phyloP scores from a whole-genome alignment of 1,140 invertebrate species.

The Lamellibrachia luymesi region DNA sequence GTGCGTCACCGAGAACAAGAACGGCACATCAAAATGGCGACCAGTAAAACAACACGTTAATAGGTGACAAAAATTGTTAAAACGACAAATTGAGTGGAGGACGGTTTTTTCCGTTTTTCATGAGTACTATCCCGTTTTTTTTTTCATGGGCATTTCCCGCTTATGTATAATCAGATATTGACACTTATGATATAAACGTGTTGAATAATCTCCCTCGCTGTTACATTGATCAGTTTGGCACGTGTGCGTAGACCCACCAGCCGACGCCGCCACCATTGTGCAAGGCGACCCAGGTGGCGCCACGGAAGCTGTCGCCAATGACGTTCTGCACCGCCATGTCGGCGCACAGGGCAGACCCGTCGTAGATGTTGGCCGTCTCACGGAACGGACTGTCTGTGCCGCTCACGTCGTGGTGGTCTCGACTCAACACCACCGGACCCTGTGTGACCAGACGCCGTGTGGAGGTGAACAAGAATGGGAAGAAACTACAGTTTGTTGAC shows the following conservation, averaged over 20 bases:
- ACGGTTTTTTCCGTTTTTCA: too few species aligned
- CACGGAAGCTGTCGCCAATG: constrained; percentile 68
- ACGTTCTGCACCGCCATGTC: constrained; percentile 73
- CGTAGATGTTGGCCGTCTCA: constrained; percentile 70
- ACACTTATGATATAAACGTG: too few species aligned
- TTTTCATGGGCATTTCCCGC: not conserved
- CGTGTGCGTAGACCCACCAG: constrained; percentile 57
- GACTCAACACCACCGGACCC: constrained; percentile 66
- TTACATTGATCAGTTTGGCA: too few species aligned
- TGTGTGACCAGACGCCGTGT: constrained; percentile 35
- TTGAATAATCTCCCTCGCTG: too few species aligned
- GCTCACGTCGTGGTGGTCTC: constrained; percentile 73
- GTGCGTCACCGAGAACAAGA: too few species aligned
- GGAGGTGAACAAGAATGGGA: not conserved
- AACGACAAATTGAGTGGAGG: too few species aligned
- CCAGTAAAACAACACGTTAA: too few species aligned
- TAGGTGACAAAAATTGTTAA: too few species aligned
- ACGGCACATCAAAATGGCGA: too few species aligned
- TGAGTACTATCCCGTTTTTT: too few species aligned
- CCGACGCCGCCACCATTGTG: constrained; percentile 73
- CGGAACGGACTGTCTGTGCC: constrained; percentile 71
- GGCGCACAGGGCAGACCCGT: constrained; percentile 69
- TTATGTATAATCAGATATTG: too few species aligned
- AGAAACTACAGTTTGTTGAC: not conserved
- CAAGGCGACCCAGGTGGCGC: constrained; percentile 71